Percentiles rank a stretch among this genome's conserved stretches.
Evolutionary conservation across 2,888 invertebrate genomes (phyloP).

Genomic region (Trissolcus brochymenae): DNA sequence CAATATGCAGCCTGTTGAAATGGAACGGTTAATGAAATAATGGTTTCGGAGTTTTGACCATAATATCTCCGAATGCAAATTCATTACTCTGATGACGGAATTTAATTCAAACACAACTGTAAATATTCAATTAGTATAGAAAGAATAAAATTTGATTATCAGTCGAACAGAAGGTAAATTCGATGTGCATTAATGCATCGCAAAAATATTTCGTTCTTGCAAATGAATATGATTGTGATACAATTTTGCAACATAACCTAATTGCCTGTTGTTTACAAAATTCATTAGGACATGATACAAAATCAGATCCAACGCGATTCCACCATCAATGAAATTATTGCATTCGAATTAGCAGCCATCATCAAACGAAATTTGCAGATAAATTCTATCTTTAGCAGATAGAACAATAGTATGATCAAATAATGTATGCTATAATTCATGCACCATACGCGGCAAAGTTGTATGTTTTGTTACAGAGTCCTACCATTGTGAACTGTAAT

Average conservation of each 20-base stretch:
- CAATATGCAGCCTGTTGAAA: constrained; percentile 4
- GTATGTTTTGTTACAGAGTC: too few relatives aligned
- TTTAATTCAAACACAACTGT: too few relatives aligned
- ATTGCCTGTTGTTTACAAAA: constrained; percentile 16
- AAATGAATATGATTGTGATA: constrained; percentile 8
- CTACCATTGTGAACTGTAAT: too few relatives aligned
- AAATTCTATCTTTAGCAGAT: too few relatives aligned
- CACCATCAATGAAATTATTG: constrained; percentile 18
- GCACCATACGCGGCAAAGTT: too few relatives aligned
- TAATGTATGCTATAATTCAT: too few relatives aligned
- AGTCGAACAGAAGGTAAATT: not conserved
- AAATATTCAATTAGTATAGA: too few relatives aligned
- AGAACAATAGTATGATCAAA: too few relatives aligned
- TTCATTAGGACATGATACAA: constrained; percentile 10
- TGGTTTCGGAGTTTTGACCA: not conserved
- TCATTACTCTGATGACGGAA: too few relatives aligned
- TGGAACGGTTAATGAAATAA: constrained; percentile 43
- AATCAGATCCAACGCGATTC: constrained; percentile 20
- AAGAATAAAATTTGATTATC: too few relatives aligned
- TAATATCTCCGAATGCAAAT: constrained; percentile 1
- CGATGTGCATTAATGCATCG: not conserved
- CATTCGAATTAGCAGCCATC: constrained; percentile 16
- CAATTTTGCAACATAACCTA: constrained; percentile 24
- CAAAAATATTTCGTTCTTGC: not conserved
- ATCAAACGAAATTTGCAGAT: constrained; percentile 9